Evolutionary conservation across 1,140 invertebrate genomes (phyloP).

Genomic region (Rhopalosiphum maidis): DNA sequence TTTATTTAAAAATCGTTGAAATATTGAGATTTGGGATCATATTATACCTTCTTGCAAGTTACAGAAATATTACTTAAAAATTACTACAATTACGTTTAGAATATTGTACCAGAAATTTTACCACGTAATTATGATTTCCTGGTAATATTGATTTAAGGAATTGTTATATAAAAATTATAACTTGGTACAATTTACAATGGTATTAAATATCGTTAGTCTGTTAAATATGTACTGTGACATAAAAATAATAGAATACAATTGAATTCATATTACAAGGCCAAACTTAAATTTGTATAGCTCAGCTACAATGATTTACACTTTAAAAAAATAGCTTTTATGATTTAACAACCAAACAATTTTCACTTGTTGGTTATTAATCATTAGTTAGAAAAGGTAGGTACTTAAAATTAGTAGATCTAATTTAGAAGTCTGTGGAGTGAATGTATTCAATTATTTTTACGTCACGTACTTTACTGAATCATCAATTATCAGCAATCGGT

Average conservation of each 20-base stretch:
- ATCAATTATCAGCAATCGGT: slow-evolving; percentile 32
- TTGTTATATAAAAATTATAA: background rate
- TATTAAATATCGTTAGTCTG: background rate
- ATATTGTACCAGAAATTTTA: background rate
- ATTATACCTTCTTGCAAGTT: background rate
- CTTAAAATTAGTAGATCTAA: slow-evolving; percentile 30
- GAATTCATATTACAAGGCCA: background rate
- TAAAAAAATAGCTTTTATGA: background rate
- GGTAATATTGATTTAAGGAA: background rate
- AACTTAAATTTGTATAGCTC: slow-evolving; percentile 1
- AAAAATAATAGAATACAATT: background rate
- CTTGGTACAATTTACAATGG: background rate
- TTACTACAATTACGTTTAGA: background rate
- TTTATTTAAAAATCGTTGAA: background rate
- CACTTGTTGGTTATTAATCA: background rate
- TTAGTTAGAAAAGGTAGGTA: background rate
- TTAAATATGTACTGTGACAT: background rate
- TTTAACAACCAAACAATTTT: background rate
- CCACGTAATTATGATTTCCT: background rate
- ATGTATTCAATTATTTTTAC: slow-evolving; percentile 34
- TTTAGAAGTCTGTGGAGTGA: slow-evolving; percentile 5
- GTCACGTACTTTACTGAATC: slow-evolving; percentile 29
- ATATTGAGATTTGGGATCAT: background rate
- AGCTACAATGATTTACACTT: background rate
- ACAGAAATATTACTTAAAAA: background rate